Evolutionary conservation across 2,888 invertebrate genomes (phyloP).

Genomic region (Chloromyia formosa): DNA sequence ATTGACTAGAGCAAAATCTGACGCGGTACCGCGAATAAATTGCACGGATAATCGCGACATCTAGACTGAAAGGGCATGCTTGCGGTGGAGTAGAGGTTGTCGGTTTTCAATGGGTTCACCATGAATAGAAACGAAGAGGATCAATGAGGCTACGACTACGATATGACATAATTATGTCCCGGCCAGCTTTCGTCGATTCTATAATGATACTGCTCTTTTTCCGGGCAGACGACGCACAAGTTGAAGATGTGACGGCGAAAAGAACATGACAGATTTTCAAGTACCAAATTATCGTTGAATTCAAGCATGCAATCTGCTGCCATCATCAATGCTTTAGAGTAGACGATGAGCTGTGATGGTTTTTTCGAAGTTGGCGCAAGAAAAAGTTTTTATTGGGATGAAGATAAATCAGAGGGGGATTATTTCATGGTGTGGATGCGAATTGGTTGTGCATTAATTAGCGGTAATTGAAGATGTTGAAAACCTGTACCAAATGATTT

Average conservation of each 20-base stretch:
- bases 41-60: constrained; percentile 1
- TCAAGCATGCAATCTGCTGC: constrained; percentile 16
- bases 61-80: no score
- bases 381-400: no score
- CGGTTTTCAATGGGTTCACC: constrained; percentile 47
- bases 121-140: constrained; percentile 50
- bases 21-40: background rate
- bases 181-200: constrained; percentile 2
- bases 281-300: constrained; percentile 49
- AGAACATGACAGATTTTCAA: constrained; percentile 48
- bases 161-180: constrained; percentile 49
- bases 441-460: no score
- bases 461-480: no score
- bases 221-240: background rate
- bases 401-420: no score
- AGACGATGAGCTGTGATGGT: background rate
- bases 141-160: constrained; percentile 47
- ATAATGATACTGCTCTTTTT: constrained; percentile 48
- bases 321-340: background rate
- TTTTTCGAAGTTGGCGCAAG: no score
- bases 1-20: background rate
- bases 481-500: no score
- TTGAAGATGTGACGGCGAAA: constrained; percentile 2
- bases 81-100: constrained; percentile 21
- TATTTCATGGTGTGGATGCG: no score